Evolutionary conservation across 2,113 vertebrate species (phyloP).

Genomic region (Halichoerus grypus): DNA sequence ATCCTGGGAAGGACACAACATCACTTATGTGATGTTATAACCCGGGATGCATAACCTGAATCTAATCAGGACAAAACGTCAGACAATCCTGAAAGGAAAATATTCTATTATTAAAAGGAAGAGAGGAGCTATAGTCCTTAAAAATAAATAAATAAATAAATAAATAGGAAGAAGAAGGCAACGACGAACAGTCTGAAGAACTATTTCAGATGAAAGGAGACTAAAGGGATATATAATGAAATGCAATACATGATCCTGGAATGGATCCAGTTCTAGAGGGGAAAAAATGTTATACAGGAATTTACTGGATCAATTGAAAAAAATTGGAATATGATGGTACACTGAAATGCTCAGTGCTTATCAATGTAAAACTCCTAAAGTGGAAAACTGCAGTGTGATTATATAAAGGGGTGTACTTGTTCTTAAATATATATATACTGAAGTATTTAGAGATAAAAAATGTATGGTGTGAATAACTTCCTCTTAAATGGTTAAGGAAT

Average conservation of each 20-base stretch:
- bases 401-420: background rate
- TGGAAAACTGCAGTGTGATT: background rate
- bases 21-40: background rate
- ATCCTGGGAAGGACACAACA: background rate
- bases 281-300: background rate
- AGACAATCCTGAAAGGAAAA: background rate
- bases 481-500: background rate
- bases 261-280: background rate
- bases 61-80: background rate
- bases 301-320: background rate
- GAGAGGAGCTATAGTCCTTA: background rate
- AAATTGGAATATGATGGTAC: background rate
- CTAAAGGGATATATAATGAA: background rate
- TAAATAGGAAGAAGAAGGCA: background rate
- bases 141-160: background rate
- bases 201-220: background rate
- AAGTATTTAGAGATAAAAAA: conserved; percentile 10
- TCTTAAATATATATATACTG: background rate
- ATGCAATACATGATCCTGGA: background rate
- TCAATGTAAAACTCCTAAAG: background rate
- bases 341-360: background rate
- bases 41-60: background rate
- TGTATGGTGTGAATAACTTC: background rate
- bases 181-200: background rate
- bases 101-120: background rate